Percentiles rank a stretch among this genome's conserved stretches.
phyloP scores from a whole-genome alignment of 2,113 vertebrate species.

The Clupea harengus region DNA sequence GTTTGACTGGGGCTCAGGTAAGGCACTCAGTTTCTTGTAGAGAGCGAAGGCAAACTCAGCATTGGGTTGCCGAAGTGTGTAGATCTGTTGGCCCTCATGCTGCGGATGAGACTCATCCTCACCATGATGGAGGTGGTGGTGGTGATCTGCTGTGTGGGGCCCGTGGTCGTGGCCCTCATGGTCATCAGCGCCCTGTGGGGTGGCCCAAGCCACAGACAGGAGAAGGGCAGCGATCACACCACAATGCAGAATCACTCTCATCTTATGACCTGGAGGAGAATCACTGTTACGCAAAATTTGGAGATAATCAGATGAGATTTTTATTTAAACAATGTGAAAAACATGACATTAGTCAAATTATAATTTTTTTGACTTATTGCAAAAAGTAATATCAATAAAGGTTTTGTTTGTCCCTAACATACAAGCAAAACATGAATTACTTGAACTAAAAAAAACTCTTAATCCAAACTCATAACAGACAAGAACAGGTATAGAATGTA shows the following conservation, averaged over 20 bases:
- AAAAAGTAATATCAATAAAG: too few relatives aligned
- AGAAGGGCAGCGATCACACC: constrained; percentile 64
- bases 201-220: constrained; percentile 55
- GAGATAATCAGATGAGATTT: too few relatives aligned
- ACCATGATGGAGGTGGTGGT: constrained; percentile 48
- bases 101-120: constrained; percentile 42
- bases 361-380: too few relatives aligned
- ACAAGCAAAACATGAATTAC: too few relatives aligned
- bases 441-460: too few relatives aligned
- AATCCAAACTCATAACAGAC: too few relatives aligned
- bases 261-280: not conserved
- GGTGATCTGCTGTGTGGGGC: constrained; percentile 35
- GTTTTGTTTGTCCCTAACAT: too few relatives aligned
- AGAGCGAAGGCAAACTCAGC: constrained; percentile 75
- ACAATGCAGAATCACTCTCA: constrained; percentile 28
- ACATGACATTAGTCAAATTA: too few relatives aligned
- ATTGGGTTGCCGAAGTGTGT: constrained; percentile 62
- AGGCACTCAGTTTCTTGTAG: constrained; percentile 68
- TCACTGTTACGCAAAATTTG: too few relatives aligned
- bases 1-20: constrained; percentile 43
- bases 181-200: constrained; percentile 27
- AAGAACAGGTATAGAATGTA: too few relatives aligned
- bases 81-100: constrained; percentile 15
- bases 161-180: constrained; percentile 32
- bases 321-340: too few relatives aligned